These are phyloP conservation scores for Sitta carolinensis DNA, from an alignment of 2,797 vertebrate genomes.

Conservation along the genomic window DNA sequence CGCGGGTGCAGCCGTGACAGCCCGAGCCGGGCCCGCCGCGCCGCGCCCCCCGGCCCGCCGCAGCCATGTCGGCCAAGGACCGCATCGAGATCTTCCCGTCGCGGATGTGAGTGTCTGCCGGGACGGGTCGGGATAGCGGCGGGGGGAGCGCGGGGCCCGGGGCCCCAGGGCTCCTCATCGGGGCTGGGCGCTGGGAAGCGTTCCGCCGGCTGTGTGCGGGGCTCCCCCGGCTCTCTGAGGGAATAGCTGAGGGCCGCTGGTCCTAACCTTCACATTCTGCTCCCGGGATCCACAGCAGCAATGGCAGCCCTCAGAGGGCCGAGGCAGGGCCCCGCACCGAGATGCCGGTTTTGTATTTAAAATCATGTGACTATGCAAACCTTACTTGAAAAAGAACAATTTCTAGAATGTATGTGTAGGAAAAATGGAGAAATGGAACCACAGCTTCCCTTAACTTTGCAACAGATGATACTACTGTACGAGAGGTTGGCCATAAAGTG, in stretches of 20 bases:
- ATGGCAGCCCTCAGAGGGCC: background rate
- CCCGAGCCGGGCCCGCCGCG: background rate
- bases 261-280: fast-evolving
- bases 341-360: background rate
- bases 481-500: background rate
- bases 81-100: conserved; percentile 97
- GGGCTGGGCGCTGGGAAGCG: background rate
- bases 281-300: fast-evolving
- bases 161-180: background rate
- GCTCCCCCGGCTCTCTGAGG: background rate
- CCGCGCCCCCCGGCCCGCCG: too few species aligned
- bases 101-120: conserved; percentile 88
- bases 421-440: background rate
- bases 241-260: background rate
- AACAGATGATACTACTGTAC: background rate
- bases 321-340: fast-evolving
- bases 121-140: background rate
- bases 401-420: fast-evolving
- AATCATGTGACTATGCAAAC: fast-evolving
- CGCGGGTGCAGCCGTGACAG: background rate
- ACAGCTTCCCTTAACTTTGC: background rate
- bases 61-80: conserved; percentile 93
- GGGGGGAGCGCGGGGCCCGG: background rate
- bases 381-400: fast-evolving
- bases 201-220: background rate